Base-by-base conservation (phyloP, 2,113 vertebrate species). In the Neoarius graeffei region DNA sequence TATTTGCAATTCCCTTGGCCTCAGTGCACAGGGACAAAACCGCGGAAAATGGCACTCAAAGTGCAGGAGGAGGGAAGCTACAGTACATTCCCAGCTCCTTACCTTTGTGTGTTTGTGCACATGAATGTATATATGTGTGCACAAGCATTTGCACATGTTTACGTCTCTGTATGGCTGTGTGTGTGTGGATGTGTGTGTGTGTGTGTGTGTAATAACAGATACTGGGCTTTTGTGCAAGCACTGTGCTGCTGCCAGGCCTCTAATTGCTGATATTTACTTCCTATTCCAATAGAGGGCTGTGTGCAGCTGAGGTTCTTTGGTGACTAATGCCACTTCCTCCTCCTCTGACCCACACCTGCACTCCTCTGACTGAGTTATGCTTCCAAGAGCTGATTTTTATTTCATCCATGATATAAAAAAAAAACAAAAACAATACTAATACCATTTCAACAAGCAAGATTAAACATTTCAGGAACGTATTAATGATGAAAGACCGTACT, bases 221-320 rank as follows among this genome's bases (percentile, higher is more conserved):
- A 87, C 81, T 82, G 35, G 71, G 83, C 30, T 30, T 25, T 79
- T 86, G 57, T 81, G 71, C 59, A 85, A 57, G 87, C 88, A 88
- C 64, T 54, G 50, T 84, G 89, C 91, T 90, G 87, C 89, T 91
- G 86, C 84, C 90, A 81, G 86, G 17, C 50, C 79, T 87, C 81
- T 86, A 85, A 91, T 91, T 91, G 87, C 85, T 91, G 89, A 67
- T 67, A 88, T 71, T 86, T 89, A 86, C 84, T 90, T 92, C 89
- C 88, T 87, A 87, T 91, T 92, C 69, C 84, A 62, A 89, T 87
- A 90, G 79, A 92, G 67, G 83, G 86, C 77, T 81, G 90, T 62
- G 48, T 86, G 85, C 87, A 89, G 74, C 81, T 74, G 85, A 79
- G 79, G 62, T 20, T 54, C 66, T 85, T 83, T 88, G 9, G 60